A percentile compares a stretch with the other conserved stretches of the same genome.
Conservation (phyloP, 2,888 invertebrate species). For the Sinopyrophorus schimmeli region DNA sequence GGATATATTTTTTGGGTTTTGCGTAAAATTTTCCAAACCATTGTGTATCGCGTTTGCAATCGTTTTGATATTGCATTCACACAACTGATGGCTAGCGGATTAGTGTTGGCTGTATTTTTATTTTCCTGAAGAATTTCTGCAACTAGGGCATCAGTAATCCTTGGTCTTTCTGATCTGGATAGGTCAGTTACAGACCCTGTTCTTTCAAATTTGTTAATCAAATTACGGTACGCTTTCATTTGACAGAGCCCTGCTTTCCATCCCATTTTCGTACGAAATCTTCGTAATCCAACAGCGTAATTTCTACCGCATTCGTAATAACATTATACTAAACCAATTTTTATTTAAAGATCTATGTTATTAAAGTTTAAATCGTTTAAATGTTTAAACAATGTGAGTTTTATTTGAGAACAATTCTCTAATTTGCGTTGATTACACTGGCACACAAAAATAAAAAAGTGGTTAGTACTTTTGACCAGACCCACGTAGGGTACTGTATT, state of each 20-base stretch:
- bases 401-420: no score
- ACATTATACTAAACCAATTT: no score
- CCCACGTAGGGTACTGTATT: no score
- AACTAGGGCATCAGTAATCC: background rate
- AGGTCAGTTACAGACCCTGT: constrained; percentile 3
- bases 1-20: no score
- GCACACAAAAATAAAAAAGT: no score
- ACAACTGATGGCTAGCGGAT: constrained; percentile 19
- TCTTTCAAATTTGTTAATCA: constrained; percentile 11
- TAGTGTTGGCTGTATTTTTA: constrained; percentile 12
- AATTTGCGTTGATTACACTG: no score
- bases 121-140: constrained; percentile 10
- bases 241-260: background rate
- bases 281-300: constrained; percentile 7
- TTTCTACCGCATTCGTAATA: no score
- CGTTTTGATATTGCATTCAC: constrained; percentile 1
- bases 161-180: constrained; percentile 12
- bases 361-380: no score
- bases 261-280: constrained; percentile 6
- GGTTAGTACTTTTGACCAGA: no score
- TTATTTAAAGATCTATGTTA: no score
- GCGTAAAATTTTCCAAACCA: constrained; percentile 8
- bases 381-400: no score
- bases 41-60: constrained; percentile 5
- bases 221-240: constrained; percentile 2